phyloP scores from a whole-genome alignment of 2,113 vertebrate genomes.

The Dromas ardeola region DNA sequence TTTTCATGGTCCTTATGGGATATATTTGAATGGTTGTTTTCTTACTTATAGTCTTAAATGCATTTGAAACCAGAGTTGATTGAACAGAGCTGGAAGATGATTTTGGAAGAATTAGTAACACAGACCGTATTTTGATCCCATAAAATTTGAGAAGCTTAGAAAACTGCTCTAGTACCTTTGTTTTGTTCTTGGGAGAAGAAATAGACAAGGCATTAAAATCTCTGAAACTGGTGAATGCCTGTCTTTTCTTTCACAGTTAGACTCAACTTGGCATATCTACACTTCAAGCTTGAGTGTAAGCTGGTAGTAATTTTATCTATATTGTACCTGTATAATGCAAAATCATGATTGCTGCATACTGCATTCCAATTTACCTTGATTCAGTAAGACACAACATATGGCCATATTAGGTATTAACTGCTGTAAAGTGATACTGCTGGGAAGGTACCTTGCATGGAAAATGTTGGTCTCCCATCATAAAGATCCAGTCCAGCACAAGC shows the following conservation, averaged over 20 bases:
- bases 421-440: not conserved
- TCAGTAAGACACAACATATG: slow-evolving; percentile 5
- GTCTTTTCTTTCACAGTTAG: not conserved
- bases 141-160: not conserved
- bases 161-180: not conserved
- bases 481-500: slow-evolving; percentile 5
- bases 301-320: not conserved
- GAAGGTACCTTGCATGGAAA: not conserved
- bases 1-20: not conserved
- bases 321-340: not conserved
- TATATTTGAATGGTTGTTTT: not conserved
- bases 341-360: not conserved
- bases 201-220: not conserved
- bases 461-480: not conserved
- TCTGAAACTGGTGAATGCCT: not conserved
- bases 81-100: not conserved
- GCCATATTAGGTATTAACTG: not conserved
- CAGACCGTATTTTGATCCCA: not conserved
- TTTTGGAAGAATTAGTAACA: not conserved
- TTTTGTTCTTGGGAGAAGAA: not conserved
- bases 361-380: not conserved
- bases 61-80: not conserved
- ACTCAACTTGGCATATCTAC: not conserved
- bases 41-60: not conserved
- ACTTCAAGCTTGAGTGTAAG: not conserved